phyloP scores from a whole-genome alignment of 1,140 invertebrate species.

The Eueides isabella region DNA sequence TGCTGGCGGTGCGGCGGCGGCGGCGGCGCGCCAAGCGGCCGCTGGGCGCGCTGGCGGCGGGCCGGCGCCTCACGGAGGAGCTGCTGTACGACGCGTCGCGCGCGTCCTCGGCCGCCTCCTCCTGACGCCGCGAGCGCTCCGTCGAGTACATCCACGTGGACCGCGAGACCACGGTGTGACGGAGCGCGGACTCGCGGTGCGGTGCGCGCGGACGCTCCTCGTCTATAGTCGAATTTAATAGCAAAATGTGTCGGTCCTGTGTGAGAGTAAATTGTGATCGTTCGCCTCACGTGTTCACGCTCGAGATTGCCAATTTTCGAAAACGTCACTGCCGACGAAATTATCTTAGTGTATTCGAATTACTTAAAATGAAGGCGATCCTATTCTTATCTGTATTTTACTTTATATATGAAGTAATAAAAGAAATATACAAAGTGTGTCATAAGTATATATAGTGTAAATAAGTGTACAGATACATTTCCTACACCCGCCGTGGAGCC shows the following conservation, averaged over 20 bases:
- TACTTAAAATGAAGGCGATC: constrained; percentile 28
- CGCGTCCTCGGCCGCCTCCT: constrained; percentile 83
- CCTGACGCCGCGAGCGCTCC: constrained; percentile 93
- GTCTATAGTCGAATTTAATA: constrained; percentile 35
- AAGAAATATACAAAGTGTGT: constrained; percentile 19
- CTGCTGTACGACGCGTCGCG: constrained; percentile 83
- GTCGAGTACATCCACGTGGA: constrained; percentile 95
- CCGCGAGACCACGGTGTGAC: constrained; percentile 93
- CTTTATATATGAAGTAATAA: constrained; percentile 13
- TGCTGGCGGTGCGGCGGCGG: constrained; percentile 71
- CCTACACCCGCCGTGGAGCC: not conserved
- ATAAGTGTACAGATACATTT: constrained; percentile 29
- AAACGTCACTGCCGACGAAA: constrained; percentile 43
- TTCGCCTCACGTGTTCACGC: constrained; percentile 31
- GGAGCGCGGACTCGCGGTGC: constrained; percentile 49
- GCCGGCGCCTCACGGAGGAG: constrained; percentile 83
- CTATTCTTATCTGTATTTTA: constrained; percentile 29
- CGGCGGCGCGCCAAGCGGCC: constrained; percentile 67
- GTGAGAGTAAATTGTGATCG: constrained; percentile 25
- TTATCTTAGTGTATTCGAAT: constrained; percentile 35
- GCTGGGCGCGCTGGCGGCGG: constrained; percentile 82
- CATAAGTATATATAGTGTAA: constrained; percentile 31
- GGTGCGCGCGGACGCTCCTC: constrained; percentile 23
- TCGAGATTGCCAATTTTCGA: constrained; percentile 37
- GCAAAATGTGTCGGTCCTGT: constrained; percentile 19